Evolutionary conservation across 1,140 invertebrate genomes (phyloP).

Genomic region (Pseudomyrmex flavicornis): DNA sequence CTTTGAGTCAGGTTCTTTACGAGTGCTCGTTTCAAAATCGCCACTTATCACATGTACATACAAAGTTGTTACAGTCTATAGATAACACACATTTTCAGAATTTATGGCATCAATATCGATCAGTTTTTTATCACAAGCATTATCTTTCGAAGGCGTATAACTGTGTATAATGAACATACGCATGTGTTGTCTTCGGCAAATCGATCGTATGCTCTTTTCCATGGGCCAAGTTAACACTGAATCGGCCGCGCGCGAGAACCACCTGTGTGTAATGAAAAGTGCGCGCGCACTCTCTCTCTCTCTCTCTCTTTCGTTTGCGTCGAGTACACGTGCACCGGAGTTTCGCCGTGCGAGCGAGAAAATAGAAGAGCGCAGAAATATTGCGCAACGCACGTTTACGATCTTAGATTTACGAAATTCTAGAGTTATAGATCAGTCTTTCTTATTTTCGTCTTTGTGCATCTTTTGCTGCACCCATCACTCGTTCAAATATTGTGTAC

Average conservation of each 20-base stretch:
- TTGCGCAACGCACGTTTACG: background rate
- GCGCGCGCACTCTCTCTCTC: conserved; percentile 34
- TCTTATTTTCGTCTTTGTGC: background rate
- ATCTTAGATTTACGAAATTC: background rate
- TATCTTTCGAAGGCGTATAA: background rate
- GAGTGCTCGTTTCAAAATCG: background rate
- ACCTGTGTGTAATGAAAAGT: conserved; percentile 58
- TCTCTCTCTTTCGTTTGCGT: background rate
- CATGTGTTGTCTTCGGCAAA: conserved; percentile 20
- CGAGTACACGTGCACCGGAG: conserved; percentile 58
- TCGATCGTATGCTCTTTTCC: conserved; percentile 47
- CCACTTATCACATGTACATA: background rate
- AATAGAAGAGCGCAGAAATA: conserved; percentile 9
- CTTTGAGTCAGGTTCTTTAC: too few relatives aligned
- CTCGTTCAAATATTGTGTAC: background rate
- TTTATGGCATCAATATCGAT: background rate
- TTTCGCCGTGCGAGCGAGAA: background rate
- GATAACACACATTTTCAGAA: conserved; percentile 2
- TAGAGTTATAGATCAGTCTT: background rate
- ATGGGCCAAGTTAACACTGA: conserved; percentile 28
- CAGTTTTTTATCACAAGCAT: conserved; percentile 1
- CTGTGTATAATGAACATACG: background rate
- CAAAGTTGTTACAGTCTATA: too few relatives aligned
- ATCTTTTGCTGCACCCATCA: background rate
- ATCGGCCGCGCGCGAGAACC: conserved; percentile 41